These are phyloP conservation scores for Seriola rivoliana DNA, from an alignment of 2,113 vertebrate genomes.

Conservation along the genomic window DNA sequence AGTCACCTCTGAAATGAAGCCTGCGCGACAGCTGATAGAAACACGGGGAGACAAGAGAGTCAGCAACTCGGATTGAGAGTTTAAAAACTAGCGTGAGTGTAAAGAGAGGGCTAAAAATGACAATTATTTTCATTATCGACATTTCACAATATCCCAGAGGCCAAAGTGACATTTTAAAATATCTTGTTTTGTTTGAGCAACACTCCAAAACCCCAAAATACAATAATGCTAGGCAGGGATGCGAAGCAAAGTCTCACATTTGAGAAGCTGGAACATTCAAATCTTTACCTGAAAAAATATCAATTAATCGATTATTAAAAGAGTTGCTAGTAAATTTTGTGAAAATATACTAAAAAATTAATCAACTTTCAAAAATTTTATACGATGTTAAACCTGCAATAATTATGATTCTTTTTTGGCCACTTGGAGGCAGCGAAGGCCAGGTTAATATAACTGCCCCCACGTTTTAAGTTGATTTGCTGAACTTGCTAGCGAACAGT, in stretches of 20 bases:
- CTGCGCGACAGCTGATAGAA: slow-evolving; percentile 39
- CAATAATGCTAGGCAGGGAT: not conserved
- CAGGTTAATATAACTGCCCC: not conserved
- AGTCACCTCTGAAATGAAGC: slow-evolving; percentile 44
- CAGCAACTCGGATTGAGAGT: slow-evolving; percentile 21
- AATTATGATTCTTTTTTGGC: too few relatives aligned
- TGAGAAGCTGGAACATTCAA: not conserved
- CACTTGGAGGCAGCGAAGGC: not conserved
- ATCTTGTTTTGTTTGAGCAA: not conserved
- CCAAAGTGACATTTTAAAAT: not conserved
- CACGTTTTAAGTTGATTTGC: too few relatives aligned
- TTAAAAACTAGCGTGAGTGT: slow-evolving; percentile 6
- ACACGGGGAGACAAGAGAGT: slow-evolving; percentile 18
- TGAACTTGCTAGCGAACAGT: not conserved
- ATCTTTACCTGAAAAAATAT: too few relatives aligned
- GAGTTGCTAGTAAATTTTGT: too few relatives aligned
- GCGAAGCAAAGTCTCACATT: not conserved
- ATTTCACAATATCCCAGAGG: not conserved
- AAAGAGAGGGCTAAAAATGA: too few relatives aligned
- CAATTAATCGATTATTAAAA: too few relatives aligned
- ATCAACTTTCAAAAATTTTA: not conserved
- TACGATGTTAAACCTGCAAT: not conserved
- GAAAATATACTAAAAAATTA: not conserved
- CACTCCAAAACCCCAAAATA: not conserved
- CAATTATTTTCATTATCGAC: too few relatives aligned